A percentile compares a stretch with the other conserved stretches of the same genome.
Conservation (phyloP, 1,140 invertebrate genomes). For the Augochlora pura region DNA sequence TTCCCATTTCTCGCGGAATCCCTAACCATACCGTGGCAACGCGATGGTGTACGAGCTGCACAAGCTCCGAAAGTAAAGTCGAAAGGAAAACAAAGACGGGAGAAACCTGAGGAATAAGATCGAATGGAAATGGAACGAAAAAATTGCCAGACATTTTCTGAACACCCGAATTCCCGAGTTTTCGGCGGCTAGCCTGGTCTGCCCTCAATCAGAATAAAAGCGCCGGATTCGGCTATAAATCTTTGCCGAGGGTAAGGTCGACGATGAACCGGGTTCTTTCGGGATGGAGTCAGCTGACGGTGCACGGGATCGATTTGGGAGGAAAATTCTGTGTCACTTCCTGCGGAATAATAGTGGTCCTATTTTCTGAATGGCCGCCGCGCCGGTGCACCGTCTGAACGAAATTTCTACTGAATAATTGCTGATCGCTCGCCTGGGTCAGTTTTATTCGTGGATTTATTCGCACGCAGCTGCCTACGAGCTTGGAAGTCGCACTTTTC, state of each 20-base stretch:
- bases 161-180: not conserved
- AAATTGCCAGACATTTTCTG: constrained; percentile 1
- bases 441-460: not conserved
- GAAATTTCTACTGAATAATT: not conserved
- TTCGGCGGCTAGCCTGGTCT: not conserved
- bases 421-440: not conserved
- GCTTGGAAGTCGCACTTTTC: too few species aligned
- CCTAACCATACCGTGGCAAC: not conserved
- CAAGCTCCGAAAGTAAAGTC: not conserved
- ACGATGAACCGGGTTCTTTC: not conserved
- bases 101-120: not conserved
- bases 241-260: not conserved
- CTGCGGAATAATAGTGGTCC: not conserved
- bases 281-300: not conserved
- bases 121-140: not conserved
- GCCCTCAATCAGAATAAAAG: constrained; percentile 1
- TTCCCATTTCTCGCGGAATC: not conserved
- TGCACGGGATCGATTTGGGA: not conserved
- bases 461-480: too few species aligned
- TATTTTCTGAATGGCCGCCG: not conserved
- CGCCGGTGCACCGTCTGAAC: not conserved
- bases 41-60: not conserved
- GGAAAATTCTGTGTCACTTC: not conserved
- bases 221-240: not conserved
- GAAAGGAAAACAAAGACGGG: not conserved